Base-by-base conservation (phyloP, 1,140 invertebrate species). In the Trichonephila clavata region DNA sequence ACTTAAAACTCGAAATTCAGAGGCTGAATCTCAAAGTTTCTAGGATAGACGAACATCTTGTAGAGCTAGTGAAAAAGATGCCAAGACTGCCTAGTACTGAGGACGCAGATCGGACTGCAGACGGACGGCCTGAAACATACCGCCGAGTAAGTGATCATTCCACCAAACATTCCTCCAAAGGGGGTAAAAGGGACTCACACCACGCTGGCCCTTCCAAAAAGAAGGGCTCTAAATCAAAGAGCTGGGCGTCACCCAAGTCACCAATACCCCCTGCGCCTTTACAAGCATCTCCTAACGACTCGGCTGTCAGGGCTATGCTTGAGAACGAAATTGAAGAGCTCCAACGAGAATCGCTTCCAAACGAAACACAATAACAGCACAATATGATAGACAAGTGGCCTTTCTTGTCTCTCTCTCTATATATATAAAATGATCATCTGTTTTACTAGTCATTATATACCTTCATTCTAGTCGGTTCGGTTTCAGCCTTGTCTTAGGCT, bases 1-100 rank as follows among this genome's bases (percentile, higher is more conserved):
- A 98, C 95, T 97, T 98, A 16, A 98, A 98, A 94, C 96, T 98
- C 68, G 98, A 98, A 95, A 97, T 98, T 86, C 98, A 98, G 95
- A 96, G 97, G 90, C 96, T 98, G 93, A 98, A 98, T 95, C 97
- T 98, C 95, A 97, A 98, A 94, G 97, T 98, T 94, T 97, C 97
- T 18, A 96, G 97, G 94, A 97, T 98, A 94, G 98, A 98, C 95
- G 98, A 98, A 94, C 96, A 98, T 96, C 96, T 98, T 63, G 96
- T 96, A 20, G 97, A 97, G 83, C 89, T 94, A 43, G 68, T 94
- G 59, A 92, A 93, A 71, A 93, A 94, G 61, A 87, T 94, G 86
- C 90, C 94, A 65, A 65, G 91, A 43, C 24, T 90, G 32, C 83
- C 63, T 80, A 57, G 60, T 20, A 87, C 68, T 18, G 60, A 81